Evolutionary conservation across 2,797 vertebrate genomes (phyloP), one percentile per base, ranked within the genome.

Genomic region (Aplochiton taeniatus): DNA sequence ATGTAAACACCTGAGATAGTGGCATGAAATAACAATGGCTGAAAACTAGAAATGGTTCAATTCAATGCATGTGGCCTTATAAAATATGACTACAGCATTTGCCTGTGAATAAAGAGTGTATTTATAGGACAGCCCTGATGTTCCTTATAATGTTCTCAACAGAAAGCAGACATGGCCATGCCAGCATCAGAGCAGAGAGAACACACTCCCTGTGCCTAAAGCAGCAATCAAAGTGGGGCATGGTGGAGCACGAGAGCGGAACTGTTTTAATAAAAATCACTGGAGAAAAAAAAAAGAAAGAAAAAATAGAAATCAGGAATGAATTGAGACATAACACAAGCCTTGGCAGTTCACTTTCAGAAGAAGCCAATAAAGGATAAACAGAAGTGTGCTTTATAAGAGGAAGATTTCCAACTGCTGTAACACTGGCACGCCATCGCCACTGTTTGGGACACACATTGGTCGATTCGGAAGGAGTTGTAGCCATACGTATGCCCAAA

Each of bases 231-330:
- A 52, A 66, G 72, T 31, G 31, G 31, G 31, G 31, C 6, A 31
- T 6, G 31, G 31, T 31, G 31, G 31, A 3, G 64, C 69, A 62
- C 50, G 58, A 68, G 74, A 73, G 75, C 71, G 66, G 76, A 83
- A 71, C 43, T 60, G 73, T 77, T 82, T 87, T 72, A 83, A 86
- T 83, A 81, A 86, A 86, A 85, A 31, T 61, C 86, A 77, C 78
- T 76, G 84, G 81, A 84, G 79, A 85, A 86, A 78, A 66, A 81
- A 81, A 83, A 86, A 78, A 66, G 80, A 81, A 83, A 87, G 84
- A 31, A 85, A 63, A 80, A 31, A 31, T 3, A 31, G 2, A 80
- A 85, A 86, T 78, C 67, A 81, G 82, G 83, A 77, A 65, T 83
- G 77, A 84, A 85, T 88, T 85, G 6, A 85, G 64, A 79, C 81